A percentile compares a stretch with the other conserved stretches of the same genome.
Conservation (phyloP, 2,113 vertebrate species). For the Theristicus caerulescens region DNA sequence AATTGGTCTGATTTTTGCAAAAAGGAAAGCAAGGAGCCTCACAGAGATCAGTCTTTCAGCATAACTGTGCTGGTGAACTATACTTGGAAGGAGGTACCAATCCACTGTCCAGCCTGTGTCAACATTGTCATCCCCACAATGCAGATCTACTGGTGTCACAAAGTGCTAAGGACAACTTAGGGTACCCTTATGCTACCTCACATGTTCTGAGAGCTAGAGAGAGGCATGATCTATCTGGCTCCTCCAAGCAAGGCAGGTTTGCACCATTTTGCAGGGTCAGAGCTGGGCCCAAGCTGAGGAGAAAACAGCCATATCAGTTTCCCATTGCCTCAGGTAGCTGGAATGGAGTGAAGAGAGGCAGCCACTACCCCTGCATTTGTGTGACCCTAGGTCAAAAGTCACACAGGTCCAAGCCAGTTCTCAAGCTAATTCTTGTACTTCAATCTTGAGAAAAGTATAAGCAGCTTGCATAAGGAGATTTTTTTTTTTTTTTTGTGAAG, state of each 20-base stretch:
- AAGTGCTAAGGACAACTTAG: not conserved
- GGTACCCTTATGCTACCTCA: not conserved
- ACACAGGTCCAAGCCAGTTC: not conserved
- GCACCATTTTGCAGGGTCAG: not conserved
- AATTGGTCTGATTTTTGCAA: not conserved
- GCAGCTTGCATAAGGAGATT: not conserved
- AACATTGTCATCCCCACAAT: not conserved
- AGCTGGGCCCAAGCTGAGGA: not conserved
- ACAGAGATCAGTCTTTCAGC: not conserved
- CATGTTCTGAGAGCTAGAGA: not conserved
- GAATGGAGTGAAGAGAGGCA: not conserved
- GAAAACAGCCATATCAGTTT: rapidly evolving
- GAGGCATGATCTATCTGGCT: not conserved
- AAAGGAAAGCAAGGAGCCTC: not conserved
- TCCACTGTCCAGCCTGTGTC: not conserved
- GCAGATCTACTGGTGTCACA: not conserved
- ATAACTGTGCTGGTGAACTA: not conserved
- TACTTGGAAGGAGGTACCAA: not conserved
- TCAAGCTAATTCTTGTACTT: not conserved
- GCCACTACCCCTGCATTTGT: not conserved
- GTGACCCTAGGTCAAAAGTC: not conserved
- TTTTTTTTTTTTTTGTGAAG: not conserved
- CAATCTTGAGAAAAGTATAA: not conserved
- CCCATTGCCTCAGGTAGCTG: not conserved
- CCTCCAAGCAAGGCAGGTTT: not conserved